phyloP scores from a whole-genome alignment of 1,140 invertebrate species.

The Lerema accius region DNA sequence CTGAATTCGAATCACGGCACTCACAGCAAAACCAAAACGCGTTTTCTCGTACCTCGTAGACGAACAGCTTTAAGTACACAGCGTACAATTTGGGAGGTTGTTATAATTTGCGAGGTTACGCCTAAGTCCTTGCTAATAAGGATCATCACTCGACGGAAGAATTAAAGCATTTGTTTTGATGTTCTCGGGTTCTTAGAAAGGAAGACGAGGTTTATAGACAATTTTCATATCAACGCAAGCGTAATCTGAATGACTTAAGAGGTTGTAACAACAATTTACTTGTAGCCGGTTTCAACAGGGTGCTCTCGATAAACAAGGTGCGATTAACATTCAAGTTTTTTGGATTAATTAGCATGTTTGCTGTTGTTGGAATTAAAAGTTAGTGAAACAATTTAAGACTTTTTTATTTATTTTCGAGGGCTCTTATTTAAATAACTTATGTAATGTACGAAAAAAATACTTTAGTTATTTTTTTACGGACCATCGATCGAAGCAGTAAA shows the following conservation, averaged over 20 bases:
- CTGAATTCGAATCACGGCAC: too few relatives aligned
- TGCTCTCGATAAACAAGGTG: conserved; percentile 17
- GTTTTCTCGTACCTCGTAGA: too few relatives aligned
- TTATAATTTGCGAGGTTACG: conserved; percentile 78
- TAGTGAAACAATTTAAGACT: too few relatives aligned
- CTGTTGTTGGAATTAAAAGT: too few relatives aligned
- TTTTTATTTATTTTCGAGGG: too few relatives aligned
- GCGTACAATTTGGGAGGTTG: conserved; percentile 63
- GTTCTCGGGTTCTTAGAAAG: conserved; percentile 48
- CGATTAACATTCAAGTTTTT: conserved; percentile 15
- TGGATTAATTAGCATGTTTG: neutral
- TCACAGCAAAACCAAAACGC: too few relatives aligned
- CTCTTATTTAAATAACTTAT: too few relatives aligned
- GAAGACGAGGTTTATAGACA: conserved; percentile 25
- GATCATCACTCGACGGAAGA: conserved; percentile 72
- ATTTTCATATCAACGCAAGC: conserved; percentile 34
- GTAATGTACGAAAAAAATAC: too few relatives aligned
- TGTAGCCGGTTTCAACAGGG: conserved; percentile 16
- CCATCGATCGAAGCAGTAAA: too few relatives aligned
- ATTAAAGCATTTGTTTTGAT: conserved; percentile 76
- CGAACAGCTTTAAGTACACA: conserved; percentile 52
- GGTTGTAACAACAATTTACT: conserved; percentile 27
- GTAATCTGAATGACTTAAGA: conserved; percentile 34
- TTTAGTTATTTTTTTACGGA: too few relatives aligned
- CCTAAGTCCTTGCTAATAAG: conserved; percentile 77